Evolutionary conservation across 2,797 vertebrate species (phyloP).

Genomic region (Sebastes paucispinis): DNA sequence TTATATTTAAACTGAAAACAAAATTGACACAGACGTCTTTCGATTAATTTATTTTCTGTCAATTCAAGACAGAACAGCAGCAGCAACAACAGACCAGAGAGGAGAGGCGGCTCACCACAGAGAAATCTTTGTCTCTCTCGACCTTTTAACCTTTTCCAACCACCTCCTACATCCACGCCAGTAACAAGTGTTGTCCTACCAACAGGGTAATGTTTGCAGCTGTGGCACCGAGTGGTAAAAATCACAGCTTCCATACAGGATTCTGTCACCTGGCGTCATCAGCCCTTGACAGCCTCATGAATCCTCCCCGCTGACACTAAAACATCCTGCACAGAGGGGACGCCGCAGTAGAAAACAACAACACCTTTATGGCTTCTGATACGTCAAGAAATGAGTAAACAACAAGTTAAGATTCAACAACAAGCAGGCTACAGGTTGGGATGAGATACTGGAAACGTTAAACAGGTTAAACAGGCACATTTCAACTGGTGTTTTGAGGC

Average conservation of each 20-base stretch:
- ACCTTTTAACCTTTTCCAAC: background rate
- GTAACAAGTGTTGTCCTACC: background rate
- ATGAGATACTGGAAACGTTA: background rate
- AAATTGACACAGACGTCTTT: too few species aligned
- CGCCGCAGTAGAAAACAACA: background rate
- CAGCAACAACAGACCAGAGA: background rate
- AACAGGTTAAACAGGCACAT: background rate
- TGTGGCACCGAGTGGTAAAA: conserved; percentile 8
- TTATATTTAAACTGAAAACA: too few species aligned
- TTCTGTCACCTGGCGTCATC: conserved; percentile 26
- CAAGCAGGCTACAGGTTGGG: background rate
- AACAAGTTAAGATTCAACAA: background rate
- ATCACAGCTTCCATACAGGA: conserved; percentile 13
- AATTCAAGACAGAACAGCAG: too few species aligned
- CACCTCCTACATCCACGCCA: background rate
- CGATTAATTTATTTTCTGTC: too few species aligned
- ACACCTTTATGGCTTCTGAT: fast-evolving
- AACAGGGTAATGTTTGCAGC: conserved; percentile 22
- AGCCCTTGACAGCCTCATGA: background rate
- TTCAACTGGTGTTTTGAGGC: background rate
- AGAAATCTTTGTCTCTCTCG: background rate
- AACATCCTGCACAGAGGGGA: background rate
- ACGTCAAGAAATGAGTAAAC: background rate
- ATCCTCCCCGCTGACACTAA: background rate
- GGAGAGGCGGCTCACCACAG: background rate